Evolutionary conservation across 2,888 invertebrate genomes (phyloP).

Genomic region (Sarcophaga rosellei): DNA sequence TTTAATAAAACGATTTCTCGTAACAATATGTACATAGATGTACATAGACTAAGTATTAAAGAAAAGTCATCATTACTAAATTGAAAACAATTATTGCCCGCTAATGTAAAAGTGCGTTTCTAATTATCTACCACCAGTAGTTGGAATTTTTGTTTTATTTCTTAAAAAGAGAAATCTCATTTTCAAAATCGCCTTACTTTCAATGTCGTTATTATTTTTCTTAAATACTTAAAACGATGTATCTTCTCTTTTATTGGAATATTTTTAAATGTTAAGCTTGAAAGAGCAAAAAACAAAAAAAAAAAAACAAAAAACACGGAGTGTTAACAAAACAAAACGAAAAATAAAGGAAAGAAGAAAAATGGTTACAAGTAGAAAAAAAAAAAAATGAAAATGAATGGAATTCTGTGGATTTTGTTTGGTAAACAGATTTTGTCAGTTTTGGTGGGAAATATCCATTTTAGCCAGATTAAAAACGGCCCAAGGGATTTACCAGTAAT

Average conservation of each 20-base stretch:
- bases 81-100: too few species aligned
- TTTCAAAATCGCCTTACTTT: background rate
- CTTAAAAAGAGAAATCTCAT: background rate
- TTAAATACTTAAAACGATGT: background rate
- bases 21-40: too few species aligned
- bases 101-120: too few species aligned
- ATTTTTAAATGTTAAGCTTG: background rate
- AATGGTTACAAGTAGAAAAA: background rate
- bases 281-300: background rate
- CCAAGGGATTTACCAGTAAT: conserved; percentile 46
- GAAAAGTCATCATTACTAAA: too few species aligned
- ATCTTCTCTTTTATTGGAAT: background rate
- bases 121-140: too few species aligned
- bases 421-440: conserved; percentile 56
- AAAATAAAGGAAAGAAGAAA: background rate
- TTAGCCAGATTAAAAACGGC: conserved; percentile 52
- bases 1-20: too few species aligned
- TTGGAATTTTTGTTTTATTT: background rate
- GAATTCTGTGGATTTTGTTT: conserved; percentile 24
- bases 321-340: conserved; percentile 26
- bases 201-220: conserved; percentile 14
- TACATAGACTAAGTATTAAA: too few species aligned
- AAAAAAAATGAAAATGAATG: conserved; percentile 9
- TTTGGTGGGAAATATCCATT: conserved; percentile 60
- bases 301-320: background rate